Evolutionary conservation across 2,888 invertebrate genomes (phyloP), one percentile per base, ranked within the genome.

Genomic region (Neelides folsomi): DNA sequence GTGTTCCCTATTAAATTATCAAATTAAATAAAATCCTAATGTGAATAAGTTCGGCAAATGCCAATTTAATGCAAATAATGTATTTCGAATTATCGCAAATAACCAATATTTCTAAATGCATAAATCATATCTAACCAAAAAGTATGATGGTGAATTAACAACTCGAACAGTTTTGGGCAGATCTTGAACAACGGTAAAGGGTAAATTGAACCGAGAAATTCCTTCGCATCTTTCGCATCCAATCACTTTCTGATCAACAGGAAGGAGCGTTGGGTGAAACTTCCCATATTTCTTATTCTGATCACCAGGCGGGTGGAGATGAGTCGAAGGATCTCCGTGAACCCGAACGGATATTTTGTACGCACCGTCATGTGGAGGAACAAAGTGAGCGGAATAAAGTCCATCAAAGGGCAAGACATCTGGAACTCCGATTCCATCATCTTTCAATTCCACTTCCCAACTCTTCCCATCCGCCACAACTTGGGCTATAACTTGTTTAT

Each of bases 371-470:
- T 42, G 18, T 1, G 51, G 27, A 10, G 60, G 60, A 20, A 53
- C 52, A 46, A 59, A 58, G 39, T 41, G 47, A 1, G 44, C 57
- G 12, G 59, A 59, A 51, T 56, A 61, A n/a, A 59, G 39, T 43
- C 61, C 61, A 49, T 61, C 61, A 15, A 48, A 27, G 16, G 16
- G 13, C 13, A 41, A 37, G 8, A 54, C 44, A 44, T 61, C 60
- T 9, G 60, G 60, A 16, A 41, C n/a, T 3, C 39, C 51, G 10
- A 47, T 27, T 16, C 60, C 58, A 38, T 59, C 48, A 47, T 61
- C 60, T 18, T 16, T 9, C 5, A 59, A 49, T 1, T 15, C 19
- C 2, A 55, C 8, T 13, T 10, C 18, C 36, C 52, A 47, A 9
- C 27, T 36, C 7, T 13, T 15, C n/a, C 13, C 38, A 15, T 15